Evolutionary conservation across 2,888 invertebrate species (phyloP), one percentile per base, ranked within the genome.

Genomic region (Leucoma salicis): DNA sequence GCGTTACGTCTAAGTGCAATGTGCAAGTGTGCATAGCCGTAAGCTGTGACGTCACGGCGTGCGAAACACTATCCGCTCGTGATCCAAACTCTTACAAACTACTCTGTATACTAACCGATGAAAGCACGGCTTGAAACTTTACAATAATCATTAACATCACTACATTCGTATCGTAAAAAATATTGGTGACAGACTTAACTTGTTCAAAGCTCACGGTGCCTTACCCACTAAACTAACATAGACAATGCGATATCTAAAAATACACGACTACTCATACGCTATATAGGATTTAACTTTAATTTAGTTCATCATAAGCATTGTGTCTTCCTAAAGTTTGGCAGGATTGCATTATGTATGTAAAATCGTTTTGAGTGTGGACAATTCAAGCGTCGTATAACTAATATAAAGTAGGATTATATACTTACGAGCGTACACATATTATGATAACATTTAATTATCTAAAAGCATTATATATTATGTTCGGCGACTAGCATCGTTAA

Each of bases 231-330:
- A 63, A 73, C 85, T 86, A 87, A 89, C 86, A 78, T 87, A 87
- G 80, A 86, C 84, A 87, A 89, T 83, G 88, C 85, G 51, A 83
- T 86, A 80, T 87, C 88, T 89, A 88, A 88, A 88, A 88, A 89
- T 88, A 88, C 88, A 80, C 70, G 34, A 80, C 87, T 88, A 88
- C 86, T 70, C 76, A 68, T 87, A 86, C 69, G 63, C 86, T 89
- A 86, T 78, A 77, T 88, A 87, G 86, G 85, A 85, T 86, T 79
- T 57, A 59, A 62, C 67, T 59, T 75, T 74, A 79, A 74, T 80
- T 81, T 84, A 78, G 62, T 82, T 84, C 68, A 79, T 88, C 88
- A 89, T 89, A 89, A 89, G 89, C 88, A 86, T 80, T 84, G 85
- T 85, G 82, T 83, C 74, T 42, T 57, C 66, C 73, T 76, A 78